Evolutionary conservation across 2,113 vertebrate genomes (phyloP), one percentile per base, ranked within the genome.

Genomic region (Melanerpes formicivorus): DNA sequence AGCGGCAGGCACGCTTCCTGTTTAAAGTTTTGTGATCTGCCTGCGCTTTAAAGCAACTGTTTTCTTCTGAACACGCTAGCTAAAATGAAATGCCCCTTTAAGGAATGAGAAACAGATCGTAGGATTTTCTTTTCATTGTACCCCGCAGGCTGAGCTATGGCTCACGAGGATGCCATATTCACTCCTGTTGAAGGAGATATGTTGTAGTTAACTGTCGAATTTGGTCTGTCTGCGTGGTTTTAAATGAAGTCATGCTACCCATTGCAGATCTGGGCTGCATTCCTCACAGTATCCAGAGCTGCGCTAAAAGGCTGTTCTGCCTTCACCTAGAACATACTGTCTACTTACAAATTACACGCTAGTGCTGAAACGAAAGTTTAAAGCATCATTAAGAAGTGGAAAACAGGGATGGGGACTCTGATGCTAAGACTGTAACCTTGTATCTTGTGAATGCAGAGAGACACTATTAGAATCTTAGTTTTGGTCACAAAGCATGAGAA

Each of bases 1-100:
- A 34, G 78, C 55, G 0, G 71, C 40, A 42, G 52, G 73, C 63
- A 65, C 7, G 21, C 70, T 97, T 97, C 97, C 97, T 96, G 97
- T 46, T n/a, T 9, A 18, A 64, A 67, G 75, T 8, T 85, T 60
- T 72, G 22, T 34, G n/a, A 1, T 67, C 70, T 27, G 59, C 55
- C 84, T 65, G 63, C 37, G 4, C 25, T 11, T 80, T 4, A 65
- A 27, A 40, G 65, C 60, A 11, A 6, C 44, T 73, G 71, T 1
- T 23, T 37, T 27, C 62, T 69, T 21, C 50, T 52, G 92, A 63
- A 12, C 59, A 11, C 37, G 2, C 8, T 6, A 19, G 44, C 23
- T n/a, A 5, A 18, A 60, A 11, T 16, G 40, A 55, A n/a, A 48
- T 2, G 11, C n/a, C 1, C 58, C 74, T 59, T n/a, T 9, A n/a